These are phyloP conservation scores for Aspidiotus rigidus DNA, from an alignment of 2,888 invertebrate genomes.

Conservation along the genomic window DNA sequence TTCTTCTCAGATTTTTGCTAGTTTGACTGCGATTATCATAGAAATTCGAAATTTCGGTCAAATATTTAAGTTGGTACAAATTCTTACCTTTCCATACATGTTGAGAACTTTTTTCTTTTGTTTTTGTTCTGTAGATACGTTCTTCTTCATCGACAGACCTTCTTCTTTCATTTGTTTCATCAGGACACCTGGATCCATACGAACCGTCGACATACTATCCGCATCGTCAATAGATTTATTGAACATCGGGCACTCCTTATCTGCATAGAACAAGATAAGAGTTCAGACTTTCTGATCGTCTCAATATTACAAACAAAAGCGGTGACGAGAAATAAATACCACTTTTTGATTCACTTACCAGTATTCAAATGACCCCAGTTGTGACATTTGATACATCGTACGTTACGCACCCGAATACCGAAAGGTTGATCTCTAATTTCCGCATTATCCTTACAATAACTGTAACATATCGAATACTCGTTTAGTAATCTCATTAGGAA, in stretches of 20 bases:
- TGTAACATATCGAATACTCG: constrained; percentile 37
- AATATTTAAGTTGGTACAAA: too few species aligned
- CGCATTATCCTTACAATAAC: constrained; percentile 94
- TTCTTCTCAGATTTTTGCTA: too few species aligned
- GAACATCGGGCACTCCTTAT: constrained; percentile 91
- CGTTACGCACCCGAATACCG: constrained; percentile 94
- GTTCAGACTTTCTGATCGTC: neutral
- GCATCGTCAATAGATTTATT: constrained; percentile 53
- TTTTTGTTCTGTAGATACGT: constrained; percentile 46
- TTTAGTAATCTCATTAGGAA: constrained; percentile 7
- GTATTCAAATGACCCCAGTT: constrained; percentile 99
- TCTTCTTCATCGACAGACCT: constrained; percentile 77
- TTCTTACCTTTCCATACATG: constrained; percentile 7
- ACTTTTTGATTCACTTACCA: constrained; percentile 45
- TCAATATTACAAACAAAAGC: neutral
- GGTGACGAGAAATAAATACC: neutral
- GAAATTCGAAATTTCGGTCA: too few species aligned
- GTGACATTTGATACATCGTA: constrained; percentile 96
- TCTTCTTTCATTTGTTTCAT: constrained; percentile 87
- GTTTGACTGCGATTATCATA: too few species aligned
- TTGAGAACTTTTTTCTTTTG: constrained; percentile 41
- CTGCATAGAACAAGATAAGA: constrained; percentile 44
- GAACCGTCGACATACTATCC: constrained; percentile 44
- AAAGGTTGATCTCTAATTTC: constrained; percentile 97
- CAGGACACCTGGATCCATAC: constrained; percentile 41